Evolutionary conservation across 2,113 vertebrate species (phyloP), one percentile per base, ranked within the genome.

Genomic region (Takifugu flavidus): DNA sequence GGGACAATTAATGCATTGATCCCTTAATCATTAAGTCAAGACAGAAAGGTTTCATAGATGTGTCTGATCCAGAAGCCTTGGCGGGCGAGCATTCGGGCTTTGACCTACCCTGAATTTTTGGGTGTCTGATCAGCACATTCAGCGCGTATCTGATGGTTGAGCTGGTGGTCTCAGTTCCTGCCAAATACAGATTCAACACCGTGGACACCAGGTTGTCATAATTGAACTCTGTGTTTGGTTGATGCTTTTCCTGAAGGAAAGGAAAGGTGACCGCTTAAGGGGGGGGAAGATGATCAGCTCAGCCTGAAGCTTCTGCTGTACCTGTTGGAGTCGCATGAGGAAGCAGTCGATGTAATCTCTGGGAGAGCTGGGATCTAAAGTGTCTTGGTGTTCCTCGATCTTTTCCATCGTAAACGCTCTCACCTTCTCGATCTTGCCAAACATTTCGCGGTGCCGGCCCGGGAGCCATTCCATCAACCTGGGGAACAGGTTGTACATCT

Each of bases 401-500:
- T 88, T 91, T 20, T 42, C 39, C 53, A 45, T 45, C 53, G 75
- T 10, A 74, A 91, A 91, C 13, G 5, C 10, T 34, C 62, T 31
- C 31, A 92, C 0, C 15, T 52, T 14, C 0, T 82, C 25, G 1
- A 29, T 0, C 0, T 67, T 75, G 49, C 74, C 49, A 0, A 90
- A 60, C 0, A 85, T 0, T 14, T 0, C 0, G 1, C 89, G 61
- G 46, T 94, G 92, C 27, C 14, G 53, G 5, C 91, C 92, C 2
- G 93, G 92, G 8, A 92, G 11, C 52, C 12, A 3, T 0, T 83
- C 79, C 68, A 93, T 65, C 57, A 93, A 0, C 64, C 29, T 11
- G 10, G 94, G 93, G 13, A 93, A 85, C 63, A 89, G n/a, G 59
- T 92, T 94, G 44, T 87, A 91, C 46, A 93, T 53, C 92, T 93